Conservation (phyloP, 2,113 vertebrate species). For the Ciconia stormi region DNA sequence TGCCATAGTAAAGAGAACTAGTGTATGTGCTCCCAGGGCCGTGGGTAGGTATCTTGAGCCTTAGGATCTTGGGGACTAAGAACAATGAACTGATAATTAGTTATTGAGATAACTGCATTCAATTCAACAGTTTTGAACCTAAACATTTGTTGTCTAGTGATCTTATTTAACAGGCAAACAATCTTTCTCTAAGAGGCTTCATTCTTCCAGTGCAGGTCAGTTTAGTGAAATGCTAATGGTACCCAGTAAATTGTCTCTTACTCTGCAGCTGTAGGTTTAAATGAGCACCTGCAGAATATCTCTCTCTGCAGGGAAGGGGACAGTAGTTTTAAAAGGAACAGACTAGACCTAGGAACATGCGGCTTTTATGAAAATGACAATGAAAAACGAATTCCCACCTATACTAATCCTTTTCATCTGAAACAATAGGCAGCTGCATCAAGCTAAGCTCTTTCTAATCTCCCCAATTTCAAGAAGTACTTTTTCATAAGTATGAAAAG, state of each 20-base stretch:
- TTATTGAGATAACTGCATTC: background rate
- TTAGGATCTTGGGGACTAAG: background rate
- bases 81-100: background rate
- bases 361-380: background rate
- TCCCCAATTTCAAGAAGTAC: background rate
- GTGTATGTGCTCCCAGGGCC: background rate
- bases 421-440: background rate
- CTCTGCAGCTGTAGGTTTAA: background rate
- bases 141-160: background rate
- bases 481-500: background rate
- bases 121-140: background rate
- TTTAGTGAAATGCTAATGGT: background rate
- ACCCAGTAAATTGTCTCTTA: background rate
- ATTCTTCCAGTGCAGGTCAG: background rate
- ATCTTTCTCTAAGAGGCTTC: background rate
- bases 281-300: background rate
- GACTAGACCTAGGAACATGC: background rate
- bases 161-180: background rate
- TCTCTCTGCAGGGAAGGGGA: background rate
- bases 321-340: background rate
- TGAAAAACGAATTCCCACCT: background rate
- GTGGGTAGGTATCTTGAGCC: background rate
- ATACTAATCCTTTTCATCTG: background rate
- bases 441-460: background rate
- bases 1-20: background rate